phyloP scores from a whole-genome alignment of 2,797 vertebrate species.

The Gallinago solitaria region DNA sequence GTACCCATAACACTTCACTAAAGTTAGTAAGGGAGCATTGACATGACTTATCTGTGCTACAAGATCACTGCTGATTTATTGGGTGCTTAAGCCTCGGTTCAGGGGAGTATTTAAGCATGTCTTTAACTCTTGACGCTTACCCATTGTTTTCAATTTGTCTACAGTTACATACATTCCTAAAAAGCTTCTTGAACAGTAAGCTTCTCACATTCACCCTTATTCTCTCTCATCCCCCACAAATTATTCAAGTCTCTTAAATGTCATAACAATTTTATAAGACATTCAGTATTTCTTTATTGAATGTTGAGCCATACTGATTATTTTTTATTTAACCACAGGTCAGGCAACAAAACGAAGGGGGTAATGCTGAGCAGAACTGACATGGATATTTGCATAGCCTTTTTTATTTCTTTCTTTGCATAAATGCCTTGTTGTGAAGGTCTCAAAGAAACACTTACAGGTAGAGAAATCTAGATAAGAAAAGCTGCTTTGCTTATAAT shows the following conservation, averaged over 20 bases:
- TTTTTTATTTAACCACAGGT: background rate
- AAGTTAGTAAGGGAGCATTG: slow-evolving; percentile 34
- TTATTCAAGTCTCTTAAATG: background rate
- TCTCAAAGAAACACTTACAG: background rate
- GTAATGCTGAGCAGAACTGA: background rate
- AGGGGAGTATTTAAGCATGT: slow-evolving; percentile 29
- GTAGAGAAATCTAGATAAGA: background rate
- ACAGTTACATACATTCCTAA: background rate
- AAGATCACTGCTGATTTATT: slow-evolving; percentile 18
- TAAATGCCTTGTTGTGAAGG: background rate
- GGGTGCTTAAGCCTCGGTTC: background rate
- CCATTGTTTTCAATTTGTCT: background rate
- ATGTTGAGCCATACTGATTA: background rate
- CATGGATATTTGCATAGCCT: background rate
- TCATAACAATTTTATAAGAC: background rate
- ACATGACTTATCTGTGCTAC: background rate
- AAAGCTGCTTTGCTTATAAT: background rate
- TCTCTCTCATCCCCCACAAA: background rate
- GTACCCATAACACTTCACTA: slow-evolving; percentile 39
- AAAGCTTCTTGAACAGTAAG: background rate
- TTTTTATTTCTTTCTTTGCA: background rate
- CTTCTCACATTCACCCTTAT: background rate
- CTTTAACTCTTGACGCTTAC: background rate
- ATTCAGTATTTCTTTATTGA: background rate
- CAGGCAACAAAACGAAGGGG: background rate